Conservation (phyloP, 2,888 invertebrate genomes). For the Saturnia pavonia region DNA sequence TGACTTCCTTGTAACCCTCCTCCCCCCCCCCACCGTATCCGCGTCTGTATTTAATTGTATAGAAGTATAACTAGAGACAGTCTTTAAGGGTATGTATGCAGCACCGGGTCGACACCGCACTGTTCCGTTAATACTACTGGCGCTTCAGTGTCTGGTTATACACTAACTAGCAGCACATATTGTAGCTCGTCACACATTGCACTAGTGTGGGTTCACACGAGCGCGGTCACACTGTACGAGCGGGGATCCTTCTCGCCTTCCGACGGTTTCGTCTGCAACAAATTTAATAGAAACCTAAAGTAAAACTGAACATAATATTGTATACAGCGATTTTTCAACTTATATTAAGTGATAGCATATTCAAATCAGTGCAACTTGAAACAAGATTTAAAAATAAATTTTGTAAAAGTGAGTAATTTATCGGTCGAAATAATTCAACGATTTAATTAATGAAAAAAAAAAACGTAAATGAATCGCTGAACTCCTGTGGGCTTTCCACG, state of each 20-base stretch:
- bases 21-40: not conserved
- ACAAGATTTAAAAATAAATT: too few relatives aligned
- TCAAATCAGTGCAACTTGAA: too few relatives aligned
- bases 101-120: constrained; percentile 24
- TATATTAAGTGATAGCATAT: too few relatives aligned
- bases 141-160: constrained; percentile 33
- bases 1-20: too few relatives aligned
- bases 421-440: too few relatives aligned
- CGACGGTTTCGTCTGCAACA: constrained; percentile 56
- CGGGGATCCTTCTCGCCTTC: constrained; percentile 60
- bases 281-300: not conserved
- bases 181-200: constrained; percentile 32
- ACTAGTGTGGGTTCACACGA: constrained; percentile 50
- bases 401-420: too few relatives aligned
- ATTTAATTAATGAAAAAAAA: too few relatives aligned
- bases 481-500: too few relatives aligned
- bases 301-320: not conserved
- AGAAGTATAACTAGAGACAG: constrained; percentile 59
- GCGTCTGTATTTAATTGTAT: not conserved
- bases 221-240: constrained; percentile 71
- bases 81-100: constrained; percentile 56
- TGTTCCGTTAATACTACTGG: constrained; percentile 33
- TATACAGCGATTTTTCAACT: too few relatives aligned
- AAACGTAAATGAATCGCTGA: too few relatives aligned
- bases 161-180: constrained; percentile 23